A percentile compares a stretch with the other conserved stretches of the same genome.
These are phyloP conservation scores for Elmis aenea DNA, from an alignment of 2,888 invertebrate species.

Conservation along the genomic window DNA sequence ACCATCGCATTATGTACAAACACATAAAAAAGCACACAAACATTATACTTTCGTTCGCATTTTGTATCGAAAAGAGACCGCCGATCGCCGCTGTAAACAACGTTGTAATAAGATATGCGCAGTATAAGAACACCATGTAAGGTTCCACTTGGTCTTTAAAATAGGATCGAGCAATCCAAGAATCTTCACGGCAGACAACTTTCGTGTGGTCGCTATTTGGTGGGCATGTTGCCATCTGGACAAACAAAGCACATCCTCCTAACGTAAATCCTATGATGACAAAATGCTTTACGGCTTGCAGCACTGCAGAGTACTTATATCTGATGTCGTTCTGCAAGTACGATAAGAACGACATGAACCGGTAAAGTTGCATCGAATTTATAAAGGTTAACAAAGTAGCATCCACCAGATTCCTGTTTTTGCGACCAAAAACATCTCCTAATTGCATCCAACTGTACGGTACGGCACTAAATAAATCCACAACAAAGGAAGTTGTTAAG, in stretches of 20 bases:
- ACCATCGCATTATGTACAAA: conserved; percentile 9
- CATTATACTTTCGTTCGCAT: conserved; percentile 2
- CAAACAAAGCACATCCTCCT: not conserved
- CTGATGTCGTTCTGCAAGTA: conserved; percentile 13
- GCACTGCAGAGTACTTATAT: conserved; percentile 5
- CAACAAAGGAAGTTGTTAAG: conserved; percentile 43
- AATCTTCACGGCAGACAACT: conserved; percentile 5
- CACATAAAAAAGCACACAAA: conserved; percentile 8
- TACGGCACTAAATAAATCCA: conserved; percentile 47
- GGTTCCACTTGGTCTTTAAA: conserved; percentile 2
- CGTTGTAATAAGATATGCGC: conserved; percentile 6
- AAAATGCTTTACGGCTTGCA: conserved; percentile 10
- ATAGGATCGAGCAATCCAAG: conserved; percentile 10
- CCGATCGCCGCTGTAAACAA: conserved; percentile 8
- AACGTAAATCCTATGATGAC: too few relatives aligned
- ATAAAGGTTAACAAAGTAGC: conserved; percentile 6
- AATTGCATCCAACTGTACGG: conserved; percentile 45
- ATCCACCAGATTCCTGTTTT: not conserved
- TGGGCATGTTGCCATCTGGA: conserved; percentile 14
- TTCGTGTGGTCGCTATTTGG: too few relatives aligned
- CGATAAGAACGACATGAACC: conserved; percentile 12
- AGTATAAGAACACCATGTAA: conserved; percentile 6
- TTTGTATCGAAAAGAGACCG: conserved; percentile 6
- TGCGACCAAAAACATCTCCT: conserved; percentile 10
- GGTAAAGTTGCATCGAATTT: conserved; percentile 13